A percentile compares a stretch with the other conserved stretches of the same genome.
phyloP scores from a whole-genome alignment of 2,797 vertebrate species.

The Bufotes viridis region DNA sequence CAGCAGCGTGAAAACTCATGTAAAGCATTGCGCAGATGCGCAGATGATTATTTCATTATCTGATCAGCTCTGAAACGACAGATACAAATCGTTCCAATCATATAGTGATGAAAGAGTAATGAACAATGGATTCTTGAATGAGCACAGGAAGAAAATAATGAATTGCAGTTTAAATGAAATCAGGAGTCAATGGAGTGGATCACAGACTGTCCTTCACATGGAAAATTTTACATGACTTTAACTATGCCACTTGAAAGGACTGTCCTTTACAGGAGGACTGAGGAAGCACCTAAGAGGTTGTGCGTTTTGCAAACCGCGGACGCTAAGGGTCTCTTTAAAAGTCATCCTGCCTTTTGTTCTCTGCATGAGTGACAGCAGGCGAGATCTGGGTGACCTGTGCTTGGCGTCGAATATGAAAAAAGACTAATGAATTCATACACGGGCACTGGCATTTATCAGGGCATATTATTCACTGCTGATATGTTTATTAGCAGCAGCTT shows the following conservation, averaged over 20 bases:
- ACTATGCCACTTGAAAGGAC: slow-evolving; percentile 65
- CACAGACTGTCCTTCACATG: slow-evolving; percentile 73
- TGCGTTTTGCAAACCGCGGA: neutral
- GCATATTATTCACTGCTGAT: neutral
- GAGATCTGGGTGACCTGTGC: neutral
- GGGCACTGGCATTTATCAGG: slow-evolving; percentile 25
- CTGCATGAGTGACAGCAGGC: slow-evolving; percentile 8
- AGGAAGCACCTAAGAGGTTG: neutral
- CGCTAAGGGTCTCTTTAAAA: neutral
- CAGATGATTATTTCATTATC: slow-evolving; percentile 81
- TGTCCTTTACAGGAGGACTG: slow-evolving; percentile 63
- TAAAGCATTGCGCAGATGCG: slow-evolving; percentile 74
- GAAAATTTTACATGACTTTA: slow-evolving; percentile 70
- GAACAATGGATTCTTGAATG: slow-evolving; percentile 77
- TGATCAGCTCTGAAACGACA: slow-evolving; percentile 76
- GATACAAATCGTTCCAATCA: slow-evolving; percentile 81
- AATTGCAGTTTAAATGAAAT: slow-evolving; percentile 78
- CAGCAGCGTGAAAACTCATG: slow-evolving; percentile 73
- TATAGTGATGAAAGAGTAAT: slow-evolving; percentile 78
- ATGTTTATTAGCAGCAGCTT: slow-evolving; percentile 23
- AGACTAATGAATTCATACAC: slow-evolving; percentile 23
- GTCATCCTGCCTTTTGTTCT: neutral
- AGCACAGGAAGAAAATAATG: slow-evolving; percentile 78
- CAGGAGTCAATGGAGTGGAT: slow-evolving; percentile 74
- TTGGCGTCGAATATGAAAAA: neutral